A percentile compares a stretch with the other conserved stretches of the same genome.
These are phyloP conservation scores for Macrophya annulata DNA, from an alignment of 2,888 invertebrate species.

Conservation along the genomic window DNA sequence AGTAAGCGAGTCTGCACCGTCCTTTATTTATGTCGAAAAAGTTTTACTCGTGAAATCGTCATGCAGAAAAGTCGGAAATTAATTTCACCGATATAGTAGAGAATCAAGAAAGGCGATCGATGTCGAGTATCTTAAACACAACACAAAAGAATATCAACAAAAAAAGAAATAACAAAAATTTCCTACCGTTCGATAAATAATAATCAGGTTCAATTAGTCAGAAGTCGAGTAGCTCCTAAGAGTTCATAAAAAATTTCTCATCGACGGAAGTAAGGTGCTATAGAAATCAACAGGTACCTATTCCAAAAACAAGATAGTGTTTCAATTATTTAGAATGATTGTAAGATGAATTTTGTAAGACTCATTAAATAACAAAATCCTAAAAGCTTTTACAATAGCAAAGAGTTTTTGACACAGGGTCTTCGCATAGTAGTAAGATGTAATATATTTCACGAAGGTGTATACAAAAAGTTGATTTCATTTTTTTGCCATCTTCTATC, in stretches of 20 bases:
- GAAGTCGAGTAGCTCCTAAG: background rate
- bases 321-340: slow-evolving; percentile 19
- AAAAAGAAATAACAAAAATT: slow-evolving; percentile 1
- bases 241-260: slow-evolving; percentile 4
- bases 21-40: slow-evolving; percentile 43
- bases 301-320: slow-evolving; percentile 22
- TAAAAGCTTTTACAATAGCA: background rate
- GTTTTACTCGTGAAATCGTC: slow-evolving; percentile 29
- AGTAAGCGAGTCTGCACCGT: slow-evolving; percentile 24
- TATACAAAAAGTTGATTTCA: background rate
- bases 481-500: background rate
- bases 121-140: background rate
- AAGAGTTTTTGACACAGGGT: background rate
- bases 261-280: background rate
- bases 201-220: background rate
- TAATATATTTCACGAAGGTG: background rate
- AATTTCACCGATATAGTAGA: background rate
- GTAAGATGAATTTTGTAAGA: background rate
- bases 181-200: background rate
- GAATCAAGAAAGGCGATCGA: background rate
- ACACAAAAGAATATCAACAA: background rate
- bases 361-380: slow-evolving; percentile 42
- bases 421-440: background rate
- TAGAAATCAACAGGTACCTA: slow-evolving; percentile 32
- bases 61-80: slow-evolving; percentile 34